Conservation (phyloP, 2,797 vertebrate genomes). For the Paedocypris micromegethes region DNA sequence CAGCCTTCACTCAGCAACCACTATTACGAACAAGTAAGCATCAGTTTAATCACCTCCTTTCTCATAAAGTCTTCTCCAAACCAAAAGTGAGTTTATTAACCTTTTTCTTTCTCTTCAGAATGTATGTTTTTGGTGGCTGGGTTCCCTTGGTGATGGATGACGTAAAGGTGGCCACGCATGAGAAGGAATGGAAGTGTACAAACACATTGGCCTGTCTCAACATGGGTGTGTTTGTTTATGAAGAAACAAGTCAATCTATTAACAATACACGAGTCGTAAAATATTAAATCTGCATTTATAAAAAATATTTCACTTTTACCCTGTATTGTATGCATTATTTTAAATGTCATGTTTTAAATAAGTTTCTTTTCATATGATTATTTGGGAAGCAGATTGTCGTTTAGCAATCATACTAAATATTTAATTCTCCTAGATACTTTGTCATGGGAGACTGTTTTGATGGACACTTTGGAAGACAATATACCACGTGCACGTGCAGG, state of each 20-base stretch:
- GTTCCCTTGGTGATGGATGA: constrained; percentile 89
- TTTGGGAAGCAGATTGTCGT: too few relatives aligned
- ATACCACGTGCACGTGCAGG: constrained; percentile 89
- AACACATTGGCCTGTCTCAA: constrained; percentile 93
- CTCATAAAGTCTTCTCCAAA: too few relatives aligned
- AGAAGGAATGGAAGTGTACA: constrained; percentile 98
- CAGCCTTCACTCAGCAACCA: constrained; percentile 90
- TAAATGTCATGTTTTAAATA: not conserved
- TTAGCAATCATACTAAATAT: not conserved
- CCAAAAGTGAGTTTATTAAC: not conserved
- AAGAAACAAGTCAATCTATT: constrained; percentile 77
- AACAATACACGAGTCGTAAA: too few relatives aligned
- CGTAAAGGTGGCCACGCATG: constrained; percentile 96
- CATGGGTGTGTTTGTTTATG: constrained; percentile 69
- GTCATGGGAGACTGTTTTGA: constrained; percentile 87
- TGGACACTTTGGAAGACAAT: constrained; percentile 92
- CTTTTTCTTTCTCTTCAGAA: constrained; percentile 59
- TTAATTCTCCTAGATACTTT: constrained; percentile 71
- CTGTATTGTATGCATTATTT: too few relatives aligned
- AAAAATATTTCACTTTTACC: too few relatives aligned
- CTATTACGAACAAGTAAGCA: constrained; percentile 90
- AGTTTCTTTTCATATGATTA: not conserved
- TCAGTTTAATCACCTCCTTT: not conserved
- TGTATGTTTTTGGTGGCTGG: constrained; percentile 88
- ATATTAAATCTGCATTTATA: too few relatives aligned